Percentiles rank a stretch among this genome's conserved stretches.
phyloP scores from a whole-genome alignment of 2,113 vertebrate species.

The Platichthys stellatus region DNA sequence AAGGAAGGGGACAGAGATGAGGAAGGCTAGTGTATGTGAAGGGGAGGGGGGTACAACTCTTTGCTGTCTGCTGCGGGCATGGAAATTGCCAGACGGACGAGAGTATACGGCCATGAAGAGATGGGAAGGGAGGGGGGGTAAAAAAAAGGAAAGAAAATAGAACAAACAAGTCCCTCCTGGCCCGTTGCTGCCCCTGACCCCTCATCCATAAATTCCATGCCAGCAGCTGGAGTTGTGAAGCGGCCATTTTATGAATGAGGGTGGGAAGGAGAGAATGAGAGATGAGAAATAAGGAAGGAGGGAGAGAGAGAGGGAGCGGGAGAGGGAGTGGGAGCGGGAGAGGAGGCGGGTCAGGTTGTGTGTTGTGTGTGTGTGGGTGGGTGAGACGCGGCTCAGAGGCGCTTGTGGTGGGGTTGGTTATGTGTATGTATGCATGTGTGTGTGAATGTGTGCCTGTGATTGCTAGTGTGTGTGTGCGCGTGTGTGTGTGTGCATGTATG shows the following conservation, averaged over 20 bases:
- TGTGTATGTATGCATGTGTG: constrained; percentile 47
- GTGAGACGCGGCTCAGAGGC: constrained; percentile 69
- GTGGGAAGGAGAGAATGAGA: constrained; percentile 52
- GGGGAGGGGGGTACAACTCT: constrained; percentile 40
- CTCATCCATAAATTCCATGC: constrained; percentile 75
- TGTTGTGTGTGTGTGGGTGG: constrained; percentile 70
- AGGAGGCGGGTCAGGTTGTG: constrained; percentile 67
- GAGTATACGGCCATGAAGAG: not conserved
- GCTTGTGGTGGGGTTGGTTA: constrained; percentile 69
- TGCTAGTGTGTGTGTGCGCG: constrained; percentile 39
- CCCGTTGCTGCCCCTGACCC: constrained; percentile 68
- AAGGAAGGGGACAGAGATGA: constrained; percentile 38
- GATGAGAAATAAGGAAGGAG: constrained; percentile 41
- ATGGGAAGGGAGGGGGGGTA: not conserved
- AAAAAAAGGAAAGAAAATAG: constrained; percentile 1
- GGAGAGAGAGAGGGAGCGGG: constrained; percentile 15
- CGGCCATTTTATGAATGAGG: constrained; percentile 81
- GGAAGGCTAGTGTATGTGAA: constrained; percentile 50
- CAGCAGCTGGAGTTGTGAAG: constrained; percentile 76
- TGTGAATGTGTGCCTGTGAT: constrained; percentile 37
- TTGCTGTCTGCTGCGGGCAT: constrained; percentile 10
- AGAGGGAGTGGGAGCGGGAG: constrained; percentile 35
- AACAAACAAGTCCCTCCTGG: constrained; percentile 67
- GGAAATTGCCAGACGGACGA: constrained; percentile 31
- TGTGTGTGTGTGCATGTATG: constrained; percentile 46